Evolutionary conservation across 1,140 invertebrate genomes (phyloP).

Genomic region (Pseudomyrmex flavicornis): DNA sequence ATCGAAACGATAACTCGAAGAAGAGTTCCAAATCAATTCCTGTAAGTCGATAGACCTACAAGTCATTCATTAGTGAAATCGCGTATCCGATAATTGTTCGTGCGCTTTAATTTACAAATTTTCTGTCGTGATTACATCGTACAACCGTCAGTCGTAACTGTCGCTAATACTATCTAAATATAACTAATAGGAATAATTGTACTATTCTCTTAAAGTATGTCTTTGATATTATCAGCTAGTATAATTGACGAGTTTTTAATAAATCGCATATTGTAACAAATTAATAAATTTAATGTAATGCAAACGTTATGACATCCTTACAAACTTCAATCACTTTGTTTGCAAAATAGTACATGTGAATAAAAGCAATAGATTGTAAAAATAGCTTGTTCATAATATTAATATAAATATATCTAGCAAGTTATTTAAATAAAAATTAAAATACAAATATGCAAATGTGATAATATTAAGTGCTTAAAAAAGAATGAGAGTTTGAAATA

Average conservation of each 20-base stretch:
- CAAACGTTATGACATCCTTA: no score
- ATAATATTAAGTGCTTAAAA: not conserved
- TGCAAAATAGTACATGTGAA: no score
- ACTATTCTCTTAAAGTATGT: not conserved
- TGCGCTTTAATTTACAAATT: slow-evolving; percentile 46
- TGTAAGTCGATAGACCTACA: slow-evolving; percentile 18
- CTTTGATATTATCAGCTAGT: slow-evolving; percentile 30
- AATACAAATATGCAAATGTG: not conserved
- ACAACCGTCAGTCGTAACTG: slow-evolving; percentile 3
- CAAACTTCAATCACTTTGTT: no score
- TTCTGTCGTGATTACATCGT: slow-evolving; percentile 12
- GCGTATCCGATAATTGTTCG: slow-evolving; percentile 50
- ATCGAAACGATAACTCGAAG: not conserved
- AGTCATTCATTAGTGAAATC: slow-evolving; percentile 19
- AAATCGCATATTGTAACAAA: not conserved
- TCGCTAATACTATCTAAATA: slow-evolving; percentile 25
- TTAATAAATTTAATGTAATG: no score
- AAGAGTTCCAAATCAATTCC: slow-evolving; percentile 13
- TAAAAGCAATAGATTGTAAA: no score
- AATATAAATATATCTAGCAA: not conserved
- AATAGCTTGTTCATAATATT: no score
- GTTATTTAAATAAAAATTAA: not conserved
- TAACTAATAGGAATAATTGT: not conserved
- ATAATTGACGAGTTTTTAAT: slow-evolving; percentile 13
- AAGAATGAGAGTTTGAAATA: not conserved